Percentiles rank a stretch among this genome's conserved stretches.
These are phyloP conservation scores for Pollenia griseotomentosa DNA, from an alignment of 2,888 invertebrate genomes.

Conservation along the genomic window DNA sequence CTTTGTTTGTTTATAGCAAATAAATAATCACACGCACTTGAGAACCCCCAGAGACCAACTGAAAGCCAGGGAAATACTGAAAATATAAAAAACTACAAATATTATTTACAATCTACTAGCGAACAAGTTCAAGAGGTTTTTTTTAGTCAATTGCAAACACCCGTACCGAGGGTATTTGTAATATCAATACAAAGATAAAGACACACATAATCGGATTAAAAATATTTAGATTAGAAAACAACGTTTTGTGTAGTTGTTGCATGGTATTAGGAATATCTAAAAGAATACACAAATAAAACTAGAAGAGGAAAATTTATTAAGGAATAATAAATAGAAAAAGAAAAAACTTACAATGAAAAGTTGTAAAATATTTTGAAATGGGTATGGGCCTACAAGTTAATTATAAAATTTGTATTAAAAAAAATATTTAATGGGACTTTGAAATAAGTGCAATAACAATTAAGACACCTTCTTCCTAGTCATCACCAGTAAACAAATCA, in stretches of 20 bases:
- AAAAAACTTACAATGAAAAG: not conserved
- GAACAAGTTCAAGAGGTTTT: slow-evolving; percentile 38
- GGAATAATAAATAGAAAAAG: not conserved
- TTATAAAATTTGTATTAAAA: too few relatives aligned
- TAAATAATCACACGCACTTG: slow-evolving; percentile 26
- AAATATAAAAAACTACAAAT: slow-evolving; percentile 31
- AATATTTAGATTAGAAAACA: slow-evolving; percentile 51
- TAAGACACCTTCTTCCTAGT: too few relatives aligned
- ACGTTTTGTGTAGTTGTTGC: not conserved
- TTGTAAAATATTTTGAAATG: not conserved
- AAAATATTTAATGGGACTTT: too few relatives aligned
- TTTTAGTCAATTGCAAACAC: not conserved
- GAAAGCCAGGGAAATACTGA: not conserved
- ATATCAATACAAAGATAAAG: slow-evolving; percentile 54
- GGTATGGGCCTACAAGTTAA: too few relatives aligned
- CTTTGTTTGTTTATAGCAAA: not conserved
- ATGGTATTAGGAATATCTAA: too few relatives aligned
- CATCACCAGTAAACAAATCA: too few relatives aligned
- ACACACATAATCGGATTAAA: slow-evolving; percentile 61
- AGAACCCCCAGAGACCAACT: slow-evolving; percentile 45
- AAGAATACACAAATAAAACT: not conserved
- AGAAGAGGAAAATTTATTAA: slow-evolving; percentile 5
- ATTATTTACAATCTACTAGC: slow-evolving; percentile 20
- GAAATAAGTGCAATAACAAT: too few relatives aligned
- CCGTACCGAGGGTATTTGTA: not conserved